Conservation (phyloP, 2,113 vertebrate genomes). For the Muntiacus muntjak region DNA sequence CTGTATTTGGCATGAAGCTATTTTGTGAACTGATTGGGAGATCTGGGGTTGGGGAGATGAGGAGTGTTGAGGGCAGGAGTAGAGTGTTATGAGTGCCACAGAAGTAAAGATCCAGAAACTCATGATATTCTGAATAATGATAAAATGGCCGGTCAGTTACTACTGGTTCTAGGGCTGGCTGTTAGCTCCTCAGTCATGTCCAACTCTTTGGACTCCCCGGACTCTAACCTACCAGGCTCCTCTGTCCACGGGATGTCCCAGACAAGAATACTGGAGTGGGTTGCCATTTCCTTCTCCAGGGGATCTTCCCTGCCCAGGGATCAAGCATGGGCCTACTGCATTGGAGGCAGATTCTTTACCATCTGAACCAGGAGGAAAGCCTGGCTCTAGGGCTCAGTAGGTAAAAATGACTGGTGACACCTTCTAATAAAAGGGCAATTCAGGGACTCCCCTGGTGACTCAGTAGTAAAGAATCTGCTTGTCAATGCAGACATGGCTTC, state of each 20-base stretch:
- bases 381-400: not conserved
- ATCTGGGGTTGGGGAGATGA: not conserved
- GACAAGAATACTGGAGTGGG: not conserved
- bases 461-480: not conserved
- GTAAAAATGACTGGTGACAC: not conserved
- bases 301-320: not conserved
- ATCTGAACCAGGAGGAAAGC: not conserved
- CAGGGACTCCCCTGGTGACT: not conserved
- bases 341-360: not conserved
- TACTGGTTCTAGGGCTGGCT: not conserved
- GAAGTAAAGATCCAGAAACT: not conserved
- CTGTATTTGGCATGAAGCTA: not conserved
- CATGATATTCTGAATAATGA: not conserved
- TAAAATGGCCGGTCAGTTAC: not conserved
- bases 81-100: not conserved
- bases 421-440: not conserved
- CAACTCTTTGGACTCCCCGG: not conserved
- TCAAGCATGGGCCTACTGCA: not conserved
- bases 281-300: not conserved
- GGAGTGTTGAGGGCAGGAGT: not conserved
- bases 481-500: not conserved
- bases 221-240: not conserved
- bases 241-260: not conserved
- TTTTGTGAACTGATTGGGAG: not conserved
- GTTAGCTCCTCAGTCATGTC: not conserved